Conservation (phyloP, 1,140 invertebrate species). For the Cydia strobilella region DNA sequence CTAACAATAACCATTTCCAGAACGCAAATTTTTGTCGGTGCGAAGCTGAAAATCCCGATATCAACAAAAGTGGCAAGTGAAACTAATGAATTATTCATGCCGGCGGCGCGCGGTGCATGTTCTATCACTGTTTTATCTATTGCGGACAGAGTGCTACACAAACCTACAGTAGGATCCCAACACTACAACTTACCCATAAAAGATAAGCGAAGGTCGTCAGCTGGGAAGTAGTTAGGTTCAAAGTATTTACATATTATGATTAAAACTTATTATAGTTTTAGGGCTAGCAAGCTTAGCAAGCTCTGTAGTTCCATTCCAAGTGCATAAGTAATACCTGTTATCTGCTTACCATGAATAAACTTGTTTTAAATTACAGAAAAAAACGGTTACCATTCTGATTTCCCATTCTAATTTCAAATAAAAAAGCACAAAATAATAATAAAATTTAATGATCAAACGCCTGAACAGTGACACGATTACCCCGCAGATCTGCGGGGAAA, state of each 20-base stretch:
- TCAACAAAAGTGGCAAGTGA: conserved; percentile 79
- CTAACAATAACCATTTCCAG: conserved; percentile 70
- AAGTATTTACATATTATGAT: too few relatives aligned
- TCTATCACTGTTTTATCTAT: conserved; percentile 80
- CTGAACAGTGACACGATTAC: neutral
- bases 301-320: too few relatives aligned
- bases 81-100: conserved; percentile 79
- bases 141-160: conserved; percentile 48
- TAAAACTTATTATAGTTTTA: too few relatives aligned
- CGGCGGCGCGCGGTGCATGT: conserved; percentile 76
- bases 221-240: too few relatives aligned
- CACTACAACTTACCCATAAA: neutral
- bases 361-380: too few relatives aligned
- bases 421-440: neutral
- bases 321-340: too few relatives aligned
- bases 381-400: too few relatives aligned
- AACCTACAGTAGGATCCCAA: neutral
- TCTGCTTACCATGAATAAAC: too few relatives aligned
- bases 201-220: too few relatives aligned
- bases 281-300: too few relatives aligned
- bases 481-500: neutral
- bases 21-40: conserved; percentile 75
- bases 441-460: neutral
- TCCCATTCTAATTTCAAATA: neutral
- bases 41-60: conserved; percentile 78